Base-by-base conservation (phyloP, 2,113 vertebrate genomes). In the Dipodomys spectabilis region DNA sequence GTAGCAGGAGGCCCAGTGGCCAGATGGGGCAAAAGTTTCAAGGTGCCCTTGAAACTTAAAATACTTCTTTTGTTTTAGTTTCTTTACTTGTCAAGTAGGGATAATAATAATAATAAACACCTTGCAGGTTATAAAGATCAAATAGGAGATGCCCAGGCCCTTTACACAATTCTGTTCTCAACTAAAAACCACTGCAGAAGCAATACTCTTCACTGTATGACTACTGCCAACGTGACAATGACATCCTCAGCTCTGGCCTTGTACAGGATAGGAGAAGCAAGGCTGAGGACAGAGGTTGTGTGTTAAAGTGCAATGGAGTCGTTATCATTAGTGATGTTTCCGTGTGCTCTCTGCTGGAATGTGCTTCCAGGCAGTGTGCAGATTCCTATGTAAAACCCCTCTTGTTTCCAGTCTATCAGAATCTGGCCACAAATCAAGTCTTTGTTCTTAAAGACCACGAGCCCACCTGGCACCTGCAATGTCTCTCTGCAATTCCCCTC, bases 281-380 rank as follows among this genome's bases (percentile, higher is more conserved):
- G 67, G 22, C 11, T 91, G 28, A 27, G 35, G 11, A 27, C 71
- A 90, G 8, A 12, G 5, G 53, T 15, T 44, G 72, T 32, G 12
- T 71, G 49, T 11, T 78, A n/a, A 39, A 39, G 22, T 11, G 9
- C 27, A 67, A 27, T 20, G 4, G 13, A 16, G 35, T 65, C 28
- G 35, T 27, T 45, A 53, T 64, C 67, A n/a, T 62, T 73, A 53
- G 0, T 39, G 22, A 79, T 82, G 68, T 71, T 7, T n/a, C 9
- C 35, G 22, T 20, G 16, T 92, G 83, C 28, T 82, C 25, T 53
- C 53, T 78, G 23, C 28, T 88, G 79, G 15, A 53, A 25, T 92
- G 44, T 32, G 69, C 93, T 85, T 67, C 69, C 9, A 92, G 86
- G 69, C 10, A 85, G 83, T 23, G 49, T 35, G 60, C 60, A 93